Percentiles rank a stretch among this genome's conserved stretches.
phyloP scores from a whole-genome alignment of 2,888 invertebrate genomes.

The Empis livida region DNA sequence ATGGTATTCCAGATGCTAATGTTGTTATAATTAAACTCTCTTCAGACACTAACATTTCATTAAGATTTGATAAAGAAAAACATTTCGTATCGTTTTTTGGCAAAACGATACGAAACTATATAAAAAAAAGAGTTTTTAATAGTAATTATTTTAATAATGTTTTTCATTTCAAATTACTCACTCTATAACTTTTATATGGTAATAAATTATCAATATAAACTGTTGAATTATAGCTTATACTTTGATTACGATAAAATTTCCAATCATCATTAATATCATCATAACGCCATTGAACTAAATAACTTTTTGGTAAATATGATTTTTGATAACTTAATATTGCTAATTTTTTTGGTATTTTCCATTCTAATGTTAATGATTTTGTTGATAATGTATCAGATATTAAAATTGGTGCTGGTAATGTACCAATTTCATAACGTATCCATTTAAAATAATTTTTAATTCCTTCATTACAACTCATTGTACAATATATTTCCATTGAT shows the following conservation, averaged over 20 bases:
- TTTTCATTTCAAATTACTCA: conserved; percentile 40
- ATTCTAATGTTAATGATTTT: conserved; percentile 65
- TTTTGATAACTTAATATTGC: conserved; percentile 38
- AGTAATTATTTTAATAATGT: neutral
- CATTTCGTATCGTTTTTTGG: too few relatives aligned
- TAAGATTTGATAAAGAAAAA: conserved; percentile 52
- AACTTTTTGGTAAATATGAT: conserved; percentile 40
- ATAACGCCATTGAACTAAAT: conserved; percentile 63
- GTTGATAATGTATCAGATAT: conserved; percentile 65
- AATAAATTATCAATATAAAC: conserved; percentile 65
- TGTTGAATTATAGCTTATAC: conserved; percentile 46
- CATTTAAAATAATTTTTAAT: conserved; percentile 60
- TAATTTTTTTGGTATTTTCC: conserved; percentile 47
- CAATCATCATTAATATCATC: conserved; percentile 54
- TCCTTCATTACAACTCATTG: conserved; percentile 72
- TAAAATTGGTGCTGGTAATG: conserved; percentile 59
- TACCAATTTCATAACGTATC: conserved; percentile 54
- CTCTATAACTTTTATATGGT: conserved; percentile 83
- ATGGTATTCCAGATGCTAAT: conserved; percentile 56
- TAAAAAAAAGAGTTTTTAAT: neutral
- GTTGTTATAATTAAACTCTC: conserved; percentile 68
- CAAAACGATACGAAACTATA: conserved; percentile 79
- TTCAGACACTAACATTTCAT: conserved; percentile 57
- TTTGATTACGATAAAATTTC: conserved; percentile 69
- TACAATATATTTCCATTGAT: conserved; percentile 60